Evolutionary conservation across 2,113 vertebrate genomes (phyloP).

Genomic region (Scolopax mira): DNA sequence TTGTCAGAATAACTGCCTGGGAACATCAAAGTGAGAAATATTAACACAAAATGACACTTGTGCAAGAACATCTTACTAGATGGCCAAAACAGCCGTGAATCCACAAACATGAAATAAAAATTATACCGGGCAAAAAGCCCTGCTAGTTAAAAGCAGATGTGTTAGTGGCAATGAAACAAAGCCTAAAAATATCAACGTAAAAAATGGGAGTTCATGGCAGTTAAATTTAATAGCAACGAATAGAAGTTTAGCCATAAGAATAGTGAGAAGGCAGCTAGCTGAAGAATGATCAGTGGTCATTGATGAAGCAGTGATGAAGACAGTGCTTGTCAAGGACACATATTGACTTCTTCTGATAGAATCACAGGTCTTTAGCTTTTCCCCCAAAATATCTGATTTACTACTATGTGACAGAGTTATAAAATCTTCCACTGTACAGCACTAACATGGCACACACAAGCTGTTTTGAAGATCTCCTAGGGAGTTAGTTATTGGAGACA

Average conservation of each 20-base stretch:
- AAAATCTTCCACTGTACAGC: background rate
- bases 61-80: background rate
- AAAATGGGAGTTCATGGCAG: background rate
- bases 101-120: background rate
- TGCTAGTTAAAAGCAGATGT: slow-evolving; percentile 16
- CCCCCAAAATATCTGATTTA: background rate
- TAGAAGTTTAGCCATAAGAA: background rate
- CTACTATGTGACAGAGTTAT: background rate
- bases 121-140: slow-evolving; percentile 20
- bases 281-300: background rate
- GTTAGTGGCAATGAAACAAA: background rate
- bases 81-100: background rate
- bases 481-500: background rate
- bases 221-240: background rate
- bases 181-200: background rate
- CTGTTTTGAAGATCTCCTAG: background rate
- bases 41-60: background rate
- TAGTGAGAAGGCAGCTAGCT: background rate
- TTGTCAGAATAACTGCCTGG: background rate
- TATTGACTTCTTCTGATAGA: background rate
- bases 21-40: background rate
- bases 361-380: background rate
- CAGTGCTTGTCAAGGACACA: background rate
- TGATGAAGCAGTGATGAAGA: background rate
- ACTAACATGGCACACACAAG: background rate